Percentiles rank a stretch among this genome's conserved stretches.
Conservation (phyloP, 2,888 invertebrate species). For the Caenorhabditis imperialis region DNA sequence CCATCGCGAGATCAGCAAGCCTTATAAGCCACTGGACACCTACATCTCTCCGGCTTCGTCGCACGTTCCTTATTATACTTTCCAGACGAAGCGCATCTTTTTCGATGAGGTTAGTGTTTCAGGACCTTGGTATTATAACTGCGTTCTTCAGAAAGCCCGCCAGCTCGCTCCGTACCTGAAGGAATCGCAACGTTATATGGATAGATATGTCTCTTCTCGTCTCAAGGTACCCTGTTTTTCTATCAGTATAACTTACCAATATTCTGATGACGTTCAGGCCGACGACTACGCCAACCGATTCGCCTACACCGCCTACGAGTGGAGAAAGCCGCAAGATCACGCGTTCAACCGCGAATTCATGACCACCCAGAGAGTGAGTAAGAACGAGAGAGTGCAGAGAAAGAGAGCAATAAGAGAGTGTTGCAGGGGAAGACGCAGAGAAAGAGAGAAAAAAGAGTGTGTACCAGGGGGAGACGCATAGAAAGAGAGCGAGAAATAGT, state of each 20-base stretch:
- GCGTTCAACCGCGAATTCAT: constrained; percentile 76
- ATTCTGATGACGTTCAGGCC: constrained; percentile 64
- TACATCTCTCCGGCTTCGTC: constrained; percentile 55
- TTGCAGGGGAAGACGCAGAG: too few relatives aligned
- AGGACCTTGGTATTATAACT: not conserved
- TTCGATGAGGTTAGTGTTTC: constrained; percentile 68
- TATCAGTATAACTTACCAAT: not conserved
- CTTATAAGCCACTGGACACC: constrained; percentile 57
- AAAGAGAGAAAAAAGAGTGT: too few relatives aligned
- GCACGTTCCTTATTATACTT: constrained; percentile 76
- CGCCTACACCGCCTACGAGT: constrained; percentile 77
- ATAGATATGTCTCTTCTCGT: constrained; percentile 74
- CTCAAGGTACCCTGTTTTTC: constrained; percentile 49
- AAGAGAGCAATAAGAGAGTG: too few relatives aligned
- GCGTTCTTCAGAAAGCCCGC: constrained; percentile 43
- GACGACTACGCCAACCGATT: constrained; percentile 77
- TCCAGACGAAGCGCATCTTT: constrained; percentile 77
- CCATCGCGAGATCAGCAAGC: constrained; percentile 69
- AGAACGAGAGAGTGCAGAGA: too few relatives aligned
- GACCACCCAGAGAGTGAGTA: constrained; percentile 65
- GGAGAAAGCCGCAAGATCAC: constrained; percentile 76
- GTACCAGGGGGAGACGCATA: too few relatives aligned
- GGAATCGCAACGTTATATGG: constrained; percentile 75
- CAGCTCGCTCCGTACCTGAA: constrained; percentile 64
- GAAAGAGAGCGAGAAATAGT: too few relatives aligned